Conservation (phyloP, 2,113 vertebrate species). For the Otolemur garnettii region DNA sequence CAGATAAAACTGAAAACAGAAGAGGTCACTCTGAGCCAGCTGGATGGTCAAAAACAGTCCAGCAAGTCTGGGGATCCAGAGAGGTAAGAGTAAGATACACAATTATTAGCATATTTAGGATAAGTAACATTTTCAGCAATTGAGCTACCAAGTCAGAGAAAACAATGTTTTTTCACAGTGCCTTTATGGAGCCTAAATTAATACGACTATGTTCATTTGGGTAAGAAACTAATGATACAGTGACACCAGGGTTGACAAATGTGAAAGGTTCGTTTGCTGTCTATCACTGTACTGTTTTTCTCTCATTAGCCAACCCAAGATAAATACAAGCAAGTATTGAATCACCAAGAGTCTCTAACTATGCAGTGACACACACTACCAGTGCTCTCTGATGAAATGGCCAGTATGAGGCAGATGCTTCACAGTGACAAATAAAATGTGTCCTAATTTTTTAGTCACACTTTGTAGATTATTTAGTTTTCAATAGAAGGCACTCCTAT, state of each 20-base stretch:
- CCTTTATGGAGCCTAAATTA: not conserved
- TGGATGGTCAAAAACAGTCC: not conserved
- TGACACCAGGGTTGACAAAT: not conserved
- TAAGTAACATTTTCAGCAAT: not conserved
- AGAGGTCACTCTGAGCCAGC: not conserved
- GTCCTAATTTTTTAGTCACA: not conserved
- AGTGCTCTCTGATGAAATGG: not conserved
- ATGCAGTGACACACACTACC: not conserved
- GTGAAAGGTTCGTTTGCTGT: not conserved
- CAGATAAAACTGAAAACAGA: not conserved
- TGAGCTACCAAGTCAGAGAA: not conserved
- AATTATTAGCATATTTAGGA: not conserved
- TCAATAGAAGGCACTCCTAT: not conserved
- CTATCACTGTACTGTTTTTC: not conserved
- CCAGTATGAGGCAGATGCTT: not conserved
- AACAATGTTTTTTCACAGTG: slow-evolving; percentile 5
- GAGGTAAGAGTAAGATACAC: not conserved
- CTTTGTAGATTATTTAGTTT: not conserved
- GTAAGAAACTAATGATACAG: slow-evolving; percentile 13
- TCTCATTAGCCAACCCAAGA: not conserved
- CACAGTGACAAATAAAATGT: not conserved
- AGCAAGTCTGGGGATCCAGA: not conserved
- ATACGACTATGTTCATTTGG: not conserved
- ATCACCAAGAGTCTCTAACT: not conserved
- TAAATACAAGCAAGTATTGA: not conserved